Evolutionary conservation across 2,888 invertebrate species (phyloP).

Genomic region (Erpobdella octoculata): DNA sequence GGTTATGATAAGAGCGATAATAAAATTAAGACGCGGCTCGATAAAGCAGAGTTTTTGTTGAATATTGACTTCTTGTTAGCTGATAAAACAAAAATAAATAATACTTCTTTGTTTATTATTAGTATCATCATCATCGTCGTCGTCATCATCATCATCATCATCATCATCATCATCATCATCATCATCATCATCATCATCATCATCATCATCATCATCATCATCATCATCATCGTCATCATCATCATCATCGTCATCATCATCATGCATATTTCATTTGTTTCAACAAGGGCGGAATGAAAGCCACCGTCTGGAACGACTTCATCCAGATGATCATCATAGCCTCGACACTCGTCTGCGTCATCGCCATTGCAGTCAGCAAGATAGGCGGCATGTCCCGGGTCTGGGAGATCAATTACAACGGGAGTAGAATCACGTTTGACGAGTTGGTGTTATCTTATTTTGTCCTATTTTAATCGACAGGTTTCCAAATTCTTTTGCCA

Average conservation of each 20-base stretch:
- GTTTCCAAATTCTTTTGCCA: too few relatives aligned
- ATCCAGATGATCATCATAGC: constrained; percentile 47
- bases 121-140: constrained; percentile 19
- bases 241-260: too few relatives aligned
- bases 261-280: constrained; percentile 17
- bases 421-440: constrained; percentile 33
- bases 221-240: constrained; percentile 33
- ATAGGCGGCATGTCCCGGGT: constrained; percentile 29
- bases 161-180: constrained; percentile 24
- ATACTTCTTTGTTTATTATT: too few relatives aligned
- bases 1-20: too few relatives aligned
- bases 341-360: constrained; percentile 40
- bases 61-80: too few relatives aligned
- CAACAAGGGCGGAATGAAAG: constrained; percentile 25
- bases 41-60: too few relatives aligned
- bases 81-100: too few relatives aligned
- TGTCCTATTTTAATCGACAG: too few relatives aligned
- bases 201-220: constrained; percentile 33
- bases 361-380: constrained; percentile 37
- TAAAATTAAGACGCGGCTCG: too few relatives aligned
- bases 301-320: constrained; percentile 46
- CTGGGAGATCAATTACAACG: constrained; percentile 28
- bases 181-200: constrained; percentile 31
- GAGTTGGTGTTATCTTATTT: too few relatives aligned
- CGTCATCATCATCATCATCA: constrained; percentile 4